Percentiles rank a stretch among this genome's conserved stretches.
phyloP scores from a whole-genome alignment of 2,797 vertebrate genomes.

The Micropoecilia bifurca region DNA sequence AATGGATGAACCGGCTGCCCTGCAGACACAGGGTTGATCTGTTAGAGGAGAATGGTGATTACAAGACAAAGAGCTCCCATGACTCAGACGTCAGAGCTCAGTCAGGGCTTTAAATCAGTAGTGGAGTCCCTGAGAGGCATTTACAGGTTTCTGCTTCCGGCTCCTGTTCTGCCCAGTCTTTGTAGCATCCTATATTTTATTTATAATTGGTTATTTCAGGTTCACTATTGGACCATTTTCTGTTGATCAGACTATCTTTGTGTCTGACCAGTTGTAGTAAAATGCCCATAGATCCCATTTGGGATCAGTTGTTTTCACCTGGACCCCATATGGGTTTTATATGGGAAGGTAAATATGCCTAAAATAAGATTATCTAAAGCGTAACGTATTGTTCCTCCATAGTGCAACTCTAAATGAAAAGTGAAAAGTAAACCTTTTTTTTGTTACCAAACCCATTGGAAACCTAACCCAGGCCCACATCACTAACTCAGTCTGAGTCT shows the following conservation, averaged over 20 bases:
- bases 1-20: conserved; percentile 44
- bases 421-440: background rate
- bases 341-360: background rate
- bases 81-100: conserved; percentile 26
- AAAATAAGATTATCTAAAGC: background rate
- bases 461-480: background rate
- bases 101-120: background rate
- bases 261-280: background rate
- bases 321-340: background rate
- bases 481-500: background rate
- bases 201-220: background rate
- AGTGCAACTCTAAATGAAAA: background rate
- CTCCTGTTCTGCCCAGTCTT: background rate
- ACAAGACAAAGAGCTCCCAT: conserved; percentile 35
- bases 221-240: background rate
- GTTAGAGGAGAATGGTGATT: conserved; percentile 60
- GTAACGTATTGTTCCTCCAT: background rate
- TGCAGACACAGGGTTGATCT: conserved; percentile 46
- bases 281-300: background rate
- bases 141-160: background rate
- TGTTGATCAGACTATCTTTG: background rate
- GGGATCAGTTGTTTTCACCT: background rate
- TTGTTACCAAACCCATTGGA: background rate
- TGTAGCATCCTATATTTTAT: background rate
- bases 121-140: background rate